Evolutionary conservation across 1,140 invertebrate genomes (phyloP).

Genomic region (Drosophila leontia): DNA sequence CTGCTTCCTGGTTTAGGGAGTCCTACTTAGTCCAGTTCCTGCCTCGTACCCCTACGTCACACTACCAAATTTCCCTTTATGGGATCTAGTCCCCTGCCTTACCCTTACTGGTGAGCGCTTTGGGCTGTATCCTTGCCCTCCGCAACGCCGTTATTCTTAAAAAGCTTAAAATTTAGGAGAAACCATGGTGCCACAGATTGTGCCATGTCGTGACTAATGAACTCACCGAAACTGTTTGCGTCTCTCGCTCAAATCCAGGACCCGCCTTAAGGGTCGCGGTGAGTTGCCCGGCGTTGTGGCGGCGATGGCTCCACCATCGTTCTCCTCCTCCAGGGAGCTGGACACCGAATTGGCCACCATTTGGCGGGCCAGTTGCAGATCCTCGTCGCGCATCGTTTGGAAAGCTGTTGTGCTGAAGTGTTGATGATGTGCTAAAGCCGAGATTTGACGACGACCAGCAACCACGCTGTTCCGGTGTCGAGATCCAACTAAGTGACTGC

Average conservation of each 20-base stretch:
- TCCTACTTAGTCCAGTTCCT: neutral
- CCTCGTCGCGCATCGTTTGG: slow-evolving; percentile 88
- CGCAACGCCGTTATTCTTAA: neutral
- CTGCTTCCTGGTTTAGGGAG: too few relatives aligned
- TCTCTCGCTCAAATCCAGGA: slow-evolving; percentile 86
- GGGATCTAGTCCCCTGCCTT: too few relatives aligned
- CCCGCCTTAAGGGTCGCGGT: slow-evolving; percentile 86
- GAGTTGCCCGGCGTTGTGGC: slow-evolving; percentile 86
- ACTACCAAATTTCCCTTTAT: too few relatives aligned
- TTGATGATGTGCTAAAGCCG: slow-evolving; percentile 2
- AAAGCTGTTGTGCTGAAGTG: neutral
- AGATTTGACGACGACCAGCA: slow-evolving; percentile 22
- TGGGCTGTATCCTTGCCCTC: neutral
- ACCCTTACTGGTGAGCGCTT: neutral
- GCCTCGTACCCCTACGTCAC: too few relatives aligned
- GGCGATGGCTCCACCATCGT: slow-evolving; percentile 24
- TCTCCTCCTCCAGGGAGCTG: slow-evolving; percentile 77
- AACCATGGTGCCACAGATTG: too few relatives aligned
- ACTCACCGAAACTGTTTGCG: slow-evolving; percentile 87
- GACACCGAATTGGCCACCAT: slow-evolving; percentile 87
- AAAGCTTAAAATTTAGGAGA: neutral
- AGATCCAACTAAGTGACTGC: slow-evolving; percentile 65
- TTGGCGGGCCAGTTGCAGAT: slow-evolving; percentile 88
- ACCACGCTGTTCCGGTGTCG: slow-evolving; percentile 49
- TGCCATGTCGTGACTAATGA: neutral